Evolutionary conservation across 2,888 invertebrate genomes (phyloP).

Genomic region (Yponomeuta malinellus): DNA sequence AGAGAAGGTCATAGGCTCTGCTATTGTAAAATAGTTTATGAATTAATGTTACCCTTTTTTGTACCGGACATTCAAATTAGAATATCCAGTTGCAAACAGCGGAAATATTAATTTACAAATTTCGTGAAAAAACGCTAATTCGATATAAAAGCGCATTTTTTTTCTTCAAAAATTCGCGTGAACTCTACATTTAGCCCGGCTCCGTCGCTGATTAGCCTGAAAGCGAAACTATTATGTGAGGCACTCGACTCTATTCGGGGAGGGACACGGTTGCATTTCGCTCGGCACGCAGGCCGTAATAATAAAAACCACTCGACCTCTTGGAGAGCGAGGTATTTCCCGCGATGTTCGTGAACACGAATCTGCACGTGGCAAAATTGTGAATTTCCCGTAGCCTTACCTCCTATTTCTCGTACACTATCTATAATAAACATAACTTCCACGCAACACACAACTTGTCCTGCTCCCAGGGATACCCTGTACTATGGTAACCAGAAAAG

Average conservation of each 20-base stretch:
- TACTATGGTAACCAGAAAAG: too few relatives aligned
- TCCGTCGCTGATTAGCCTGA: slow-evolving; percentile 65
- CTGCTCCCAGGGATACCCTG: too few relatives aligned
- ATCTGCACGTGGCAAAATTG: slow-evolving; percentile 17
- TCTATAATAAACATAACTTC: too few relatives aligned
- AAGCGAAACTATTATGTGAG: slow-evolving; percentile 42
- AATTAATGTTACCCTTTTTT: too few relatives aligned
- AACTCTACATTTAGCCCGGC: slow-evolving; percentile 20
- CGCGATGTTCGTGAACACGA: slow-evolving; percentile 35
- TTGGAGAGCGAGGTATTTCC: slow-evolving; percentile 49
- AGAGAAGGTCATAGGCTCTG: too few relatives aligned
- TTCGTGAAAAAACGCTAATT: background rate
- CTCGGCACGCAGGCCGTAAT: slow-evolving; percentile 32
- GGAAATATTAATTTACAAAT: background rate
- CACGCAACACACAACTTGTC: too few relatives aligned
- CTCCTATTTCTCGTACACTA: too few relatives aligned
- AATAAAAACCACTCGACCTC: slow-evolving; percentile 68
- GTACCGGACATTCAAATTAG: too few relatives aligned
- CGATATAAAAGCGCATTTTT: background rate
- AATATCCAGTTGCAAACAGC: too few relatives aligned
- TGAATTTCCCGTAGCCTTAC: background rate
- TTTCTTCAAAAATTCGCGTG: background rate
- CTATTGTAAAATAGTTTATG: too few relatives aligned
- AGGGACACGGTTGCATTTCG: slow-evolving; percentile 32
- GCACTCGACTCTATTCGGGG: slow-evolving; percentile 29